Conservation (phyloP, 2,888 invertebrate species). For the Lucinisca nassula region DNA sequence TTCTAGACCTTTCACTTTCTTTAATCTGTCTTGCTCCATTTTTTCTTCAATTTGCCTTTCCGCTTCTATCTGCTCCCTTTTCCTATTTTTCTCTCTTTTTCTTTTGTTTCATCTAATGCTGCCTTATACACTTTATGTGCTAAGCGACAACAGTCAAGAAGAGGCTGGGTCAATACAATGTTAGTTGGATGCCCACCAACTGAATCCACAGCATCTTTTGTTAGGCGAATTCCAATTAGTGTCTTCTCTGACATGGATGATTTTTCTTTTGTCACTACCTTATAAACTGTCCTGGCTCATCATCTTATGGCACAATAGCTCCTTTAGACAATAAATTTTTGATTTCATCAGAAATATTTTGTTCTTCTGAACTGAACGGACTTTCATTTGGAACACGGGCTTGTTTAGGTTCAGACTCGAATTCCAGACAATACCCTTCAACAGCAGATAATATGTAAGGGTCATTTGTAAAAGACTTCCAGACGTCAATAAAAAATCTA, state of each 20-base stretch:
- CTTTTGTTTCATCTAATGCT: background rate
- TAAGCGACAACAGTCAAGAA: background rate
- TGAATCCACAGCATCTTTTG: slow-evolving; percentile 42
- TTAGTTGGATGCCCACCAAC: background rate
- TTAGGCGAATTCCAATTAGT: slow-evolving; percentile 46
- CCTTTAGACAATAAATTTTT: too few relatives aligned
- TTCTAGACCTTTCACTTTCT: background rate
- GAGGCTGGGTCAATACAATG: background rate
- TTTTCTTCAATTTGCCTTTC: background rate
- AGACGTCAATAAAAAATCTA: too few relatives aligned
- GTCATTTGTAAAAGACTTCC: too few relatives aligned
- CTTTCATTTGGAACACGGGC: too few relatives aligned
- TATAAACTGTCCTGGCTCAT: too few relatives aligned
- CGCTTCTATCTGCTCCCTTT: background rate
- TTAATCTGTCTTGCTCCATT: background rate
- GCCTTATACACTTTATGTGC: background rate
- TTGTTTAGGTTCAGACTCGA: too few relatives aligned
- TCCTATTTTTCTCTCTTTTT: background rate
- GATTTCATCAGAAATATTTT: too few relatives aligned
- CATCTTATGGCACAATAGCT: too few relatives aligned
- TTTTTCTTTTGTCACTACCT: too few relatives aligned
- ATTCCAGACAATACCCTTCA: too few relatives aligned
- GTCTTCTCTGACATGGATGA: slow-evolving; percentile 46
- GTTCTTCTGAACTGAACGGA: too few relatives aligned
- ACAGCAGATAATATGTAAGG: too few relatives aligned